Percentiles rank a stretch among this genome's conserved stretches.
phyloP scores from a whole-genome alignment of 2,888 invertebrate species.

The Phorcus lineatus region DNA sequence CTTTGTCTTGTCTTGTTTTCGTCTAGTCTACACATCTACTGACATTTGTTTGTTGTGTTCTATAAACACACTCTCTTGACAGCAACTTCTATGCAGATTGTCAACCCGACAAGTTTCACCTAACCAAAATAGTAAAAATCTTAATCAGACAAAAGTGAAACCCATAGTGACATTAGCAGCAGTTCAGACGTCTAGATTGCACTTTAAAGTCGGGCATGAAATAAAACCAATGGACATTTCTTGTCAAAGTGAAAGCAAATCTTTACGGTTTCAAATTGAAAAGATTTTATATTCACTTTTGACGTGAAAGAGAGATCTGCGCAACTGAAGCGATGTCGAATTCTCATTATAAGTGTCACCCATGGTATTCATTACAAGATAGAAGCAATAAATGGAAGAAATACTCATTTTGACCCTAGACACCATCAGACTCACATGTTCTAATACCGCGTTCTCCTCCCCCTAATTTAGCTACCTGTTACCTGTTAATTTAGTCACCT shows the following conservation, averaged over 20 bases:
- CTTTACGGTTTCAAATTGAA: neutral
- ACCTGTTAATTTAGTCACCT: neutral
- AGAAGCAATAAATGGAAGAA: too few species aligned
- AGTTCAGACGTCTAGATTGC: neutral
- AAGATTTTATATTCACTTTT: slow-evolving; percentile 1
- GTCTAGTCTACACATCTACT: too few species aligned
- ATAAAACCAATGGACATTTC: neutral
- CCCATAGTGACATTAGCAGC: too few species aligned
- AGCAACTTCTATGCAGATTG: too few species aligned
- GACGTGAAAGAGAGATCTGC: neutral
- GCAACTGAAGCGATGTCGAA: neutral
- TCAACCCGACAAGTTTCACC: too few species aligned
- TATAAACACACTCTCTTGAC: too few species aligned
- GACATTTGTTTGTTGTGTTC: too few species aligned
- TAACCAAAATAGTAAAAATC: too few species aligned
- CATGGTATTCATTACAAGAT: neutral
- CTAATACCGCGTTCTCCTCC: neutral
- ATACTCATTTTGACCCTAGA: too few species aligned
- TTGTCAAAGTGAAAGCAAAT: neutral
- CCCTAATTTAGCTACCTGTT: neutral
- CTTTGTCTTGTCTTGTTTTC: too few species aligned
- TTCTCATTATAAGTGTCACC: neutral
- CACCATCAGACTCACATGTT: neutral
- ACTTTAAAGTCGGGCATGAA: neutral
- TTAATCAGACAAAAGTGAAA: too few species aligned